Conservation (phyloP, 2,797 vertebrate genomes). For the Sebastes iracundus region DNA sequence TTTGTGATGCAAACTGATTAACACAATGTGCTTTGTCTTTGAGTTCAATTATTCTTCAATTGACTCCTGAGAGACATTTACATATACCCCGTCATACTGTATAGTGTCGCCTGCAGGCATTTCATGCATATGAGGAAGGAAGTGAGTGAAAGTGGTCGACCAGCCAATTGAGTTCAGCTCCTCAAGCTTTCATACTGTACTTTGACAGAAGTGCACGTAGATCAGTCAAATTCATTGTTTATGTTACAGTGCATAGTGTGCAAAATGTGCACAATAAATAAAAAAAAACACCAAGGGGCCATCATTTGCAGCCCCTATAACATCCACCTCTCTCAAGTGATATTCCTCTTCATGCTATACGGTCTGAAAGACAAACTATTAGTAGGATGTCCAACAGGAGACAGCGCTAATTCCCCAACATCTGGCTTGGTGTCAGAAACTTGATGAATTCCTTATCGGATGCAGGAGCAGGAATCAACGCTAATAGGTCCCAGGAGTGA, state of each 20-base stretch:
- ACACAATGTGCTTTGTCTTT: conserved; percentile 76
- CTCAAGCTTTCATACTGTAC: neutral
- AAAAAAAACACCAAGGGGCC: neutral
- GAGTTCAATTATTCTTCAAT: conserved; percentile 67
- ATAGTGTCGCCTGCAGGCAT: conserved; percentile 42
- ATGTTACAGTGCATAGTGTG: neutral
- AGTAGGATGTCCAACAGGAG: conserved; percentile 72
- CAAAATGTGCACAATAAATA: neutral
- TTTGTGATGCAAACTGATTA: conserved; percentile 78
- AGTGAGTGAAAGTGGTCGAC: conserved; percentile 48
- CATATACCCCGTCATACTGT: conserved; percentile 48
- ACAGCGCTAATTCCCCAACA: conserved; percentile 75
- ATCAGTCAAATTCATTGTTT: neutral
- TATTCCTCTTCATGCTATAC: conserved; percentile 36
- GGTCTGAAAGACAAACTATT: conserved; percentile 56
- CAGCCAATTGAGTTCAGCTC: neutral
- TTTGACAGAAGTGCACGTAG: neutral
- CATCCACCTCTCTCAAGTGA: conserved; percentile 30
- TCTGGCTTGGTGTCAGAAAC: conserved; percentile 79
- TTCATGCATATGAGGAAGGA: conserved; percentile 27
- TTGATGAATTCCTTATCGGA: conserved; percentile 82
- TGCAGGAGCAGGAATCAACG: conserved; percentile 67
- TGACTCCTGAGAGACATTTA: conserved; percentile 62
- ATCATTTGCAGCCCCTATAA: neutral
- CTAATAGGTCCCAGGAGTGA: conserved; percentile 81